Conservation (phyloP, 2,113 vertebrate species). For the Lipophrys pholis region DNA sequence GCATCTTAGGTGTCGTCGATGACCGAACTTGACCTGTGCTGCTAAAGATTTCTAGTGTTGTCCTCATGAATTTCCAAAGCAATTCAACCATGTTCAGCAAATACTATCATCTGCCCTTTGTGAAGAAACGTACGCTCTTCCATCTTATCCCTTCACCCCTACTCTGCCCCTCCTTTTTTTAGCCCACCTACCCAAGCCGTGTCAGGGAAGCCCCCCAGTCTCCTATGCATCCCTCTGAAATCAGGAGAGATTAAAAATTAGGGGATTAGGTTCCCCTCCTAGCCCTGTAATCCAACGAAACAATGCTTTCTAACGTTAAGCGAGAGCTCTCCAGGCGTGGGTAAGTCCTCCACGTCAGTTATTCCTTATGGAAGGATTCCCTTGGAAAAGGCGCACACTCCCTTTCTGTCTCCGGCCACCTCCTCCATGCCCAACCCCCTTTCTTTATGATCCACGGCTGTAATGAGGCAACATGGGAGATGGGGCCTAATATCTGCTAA, state of each 20-base stretch:
- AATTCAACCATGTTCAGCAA: constrained; percentile 35
- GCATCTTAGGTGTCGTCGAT: neutral
- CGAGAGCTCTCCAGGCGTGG: constrained; percentile 73
- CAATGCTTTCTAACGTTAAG: constrained; percentile 78
- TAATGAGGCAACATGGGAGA: constrained; percentile 83
- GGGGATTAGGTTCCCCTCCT: constrained; percentile 81
- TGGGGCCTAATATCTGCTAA: constrained; percentile 78
- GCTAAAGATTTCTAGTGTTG: neutral
- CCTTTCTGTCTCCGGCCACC: constrained; percentile 62
- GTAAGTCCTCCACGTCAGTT: constrained; percentile 78
- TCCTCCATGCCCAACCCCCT: constrained; percentile 65
- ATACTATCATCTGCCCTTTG: constrained; percentile 72
- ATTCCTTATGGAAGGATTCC: constrained; percentile 82
- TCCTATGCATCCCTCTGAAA: constrained; percentile 74
- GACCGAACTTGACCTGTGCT: neutral
- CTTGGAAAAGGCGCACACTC: constrained; percentile 71
- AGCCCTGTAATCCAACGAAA: constrained; percentile 82
- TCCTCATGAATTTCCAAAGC: constrained; percentile 25
- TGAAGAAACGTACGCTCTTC: constrained; percentile 60
- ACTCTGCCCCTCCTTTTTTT: constrained; percentile 27
- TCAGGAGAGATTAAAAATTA: constrained; percentile 83
- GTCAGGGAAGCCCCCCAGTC: constrained; percentile 61
- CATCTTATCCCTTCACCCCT: constrained; percentile 47
- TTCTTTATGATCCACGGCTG: constrained; percentile 57
- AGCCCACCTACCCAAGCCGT: constrained; percentile 76